Evolutionary conservation across 2,888 invertebrate genomes (phyloP).

Genomic region (Notodromas monacha): DNA sequence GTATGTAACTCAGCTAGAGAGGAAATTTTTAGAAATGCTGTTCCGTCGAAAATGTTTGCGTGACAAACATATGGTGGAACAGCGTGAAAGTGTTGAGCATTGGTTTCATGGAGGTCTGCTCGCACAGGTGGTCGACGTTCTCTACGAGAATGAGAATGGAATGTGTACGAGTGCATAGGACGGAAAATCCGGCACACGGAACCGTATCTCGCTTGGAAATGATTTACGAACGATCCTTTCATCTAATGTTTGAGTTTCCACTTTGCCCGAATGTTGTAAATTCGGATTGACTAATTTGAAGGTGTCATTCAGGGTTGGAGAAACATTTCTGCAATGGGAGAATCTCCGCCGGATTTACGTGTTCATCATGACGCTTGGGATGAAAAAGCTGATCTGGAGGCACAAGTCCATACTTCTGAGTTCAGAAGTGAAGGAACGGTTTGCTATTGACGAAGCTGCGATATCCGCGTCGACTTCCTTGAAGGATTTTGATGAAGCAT

Average conservation of each 20-base stretch:
- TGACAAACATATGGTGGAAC: too few species aligned
- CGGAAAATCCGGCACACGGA: too few species aligned
- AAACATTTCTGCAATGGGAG: constrained; percentile 49
- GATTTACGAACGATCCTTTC: not conserved
- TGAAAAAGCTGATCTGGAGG: constrained; percentile 50
- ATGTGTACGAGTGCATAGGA: too few species aligned
- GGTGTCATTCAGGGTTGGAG: constrained; percentile 30
- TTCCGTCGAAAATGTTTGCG: too few species aligned
- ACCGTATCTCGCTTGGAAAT: too few species aligned
- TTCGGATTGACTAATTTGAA: constrained; percentile 8
- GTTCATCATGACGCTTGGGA: constrained; percentile 70
- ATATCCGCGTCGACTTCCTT: constrained; percentile 58
- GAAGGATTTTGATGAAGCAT: constrained; percentile 58
- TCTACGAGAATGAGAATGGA: too few species aligned
- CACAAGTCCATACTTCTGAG: constrained; percentile 42
- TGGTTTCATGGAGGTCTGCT: too few species aligned
- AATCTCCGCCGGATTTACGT: constrained; percentile 61
- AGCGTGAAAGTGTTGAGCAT: too few species aligned
- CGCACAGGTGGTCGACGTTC: too few species aligned
- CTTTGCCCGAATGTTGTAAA: constrained; percentile 5
- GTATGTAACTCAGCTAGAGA: too few species aligned
- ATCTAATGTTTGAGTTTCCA: constrained; percentile 7
- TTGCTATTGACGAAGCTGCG: constrained; percentile 37
- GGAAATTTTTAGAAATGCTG: too few species aligned
- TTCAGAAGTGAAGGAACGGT: constrained; percentile 31